These are phyloP conservation scores for Melanostoma scalare DNA, from an alignment of 2,888 invertebrate species.

Conservation along the genomic window DNA sequence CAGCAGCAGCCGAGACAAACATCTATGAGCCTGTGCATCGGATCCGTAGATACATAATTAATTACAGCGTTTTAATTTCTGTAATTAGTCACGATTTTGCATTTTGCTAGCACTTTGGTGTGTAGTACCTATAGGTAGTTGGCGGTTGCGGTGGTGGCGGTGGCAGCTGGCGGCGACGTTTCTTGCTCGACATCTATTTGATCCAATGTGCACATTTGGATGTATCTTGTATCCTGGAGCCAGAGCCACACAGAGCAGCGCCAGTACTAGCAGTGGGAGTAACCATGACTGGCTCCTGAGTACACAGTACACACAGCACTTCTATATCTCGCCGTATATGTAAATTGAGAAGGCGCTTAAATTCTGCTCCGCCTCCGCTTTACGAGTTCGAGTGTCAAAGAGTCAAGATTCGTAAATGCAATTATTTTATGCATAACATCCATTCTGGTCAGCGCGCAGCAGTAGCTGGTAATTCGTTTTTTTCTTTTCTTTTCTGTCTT, in stretches of 20 bases:
- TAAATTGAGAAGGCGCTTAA: constrained; percentile 72
- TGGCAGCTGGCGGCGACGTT: constrained; percentile 38
- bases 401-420: constrained; percentile 70
- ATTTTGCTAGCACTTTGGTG: constrained; percentile 63
- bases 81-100: constrained; percentile 82
- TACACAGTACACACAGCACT: constrained; percentile 8
- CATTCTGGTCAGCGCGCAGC: constrained; percentile 54
- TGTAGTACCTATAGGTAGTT: constrained; percentile 32
- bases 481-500: constrained; percentile 58
- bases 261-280: constrained; percentile 55
- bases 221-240: constrained; percentile 62
- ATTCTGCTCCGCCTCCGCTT: constrained; percentile 67
- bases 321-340: constrained; percentile 48
- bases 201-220: constrained; percentile 66
- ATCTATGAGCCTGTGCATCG: constrained; percentile 70
- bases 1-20: constrained; percentile 54
- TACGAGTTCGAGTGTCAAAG: constrained; percentile 70
- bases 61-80: constrained; percentile 83
- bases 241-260: constrained; percentile 16
- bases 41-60: constrained; percentile 82
- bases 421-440: constrained; percentile 71
- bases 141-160: constrained; percentile 27
- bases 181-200: constrained; percentile 71
- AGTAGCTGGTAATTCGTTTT: constrained; percentile 4
- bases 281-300: constrained; percentile 22